Evolutionary conservation across 2,888 invertebrate species (phyloP).

Genomic region (Cataglyphis albicans): DNA sequence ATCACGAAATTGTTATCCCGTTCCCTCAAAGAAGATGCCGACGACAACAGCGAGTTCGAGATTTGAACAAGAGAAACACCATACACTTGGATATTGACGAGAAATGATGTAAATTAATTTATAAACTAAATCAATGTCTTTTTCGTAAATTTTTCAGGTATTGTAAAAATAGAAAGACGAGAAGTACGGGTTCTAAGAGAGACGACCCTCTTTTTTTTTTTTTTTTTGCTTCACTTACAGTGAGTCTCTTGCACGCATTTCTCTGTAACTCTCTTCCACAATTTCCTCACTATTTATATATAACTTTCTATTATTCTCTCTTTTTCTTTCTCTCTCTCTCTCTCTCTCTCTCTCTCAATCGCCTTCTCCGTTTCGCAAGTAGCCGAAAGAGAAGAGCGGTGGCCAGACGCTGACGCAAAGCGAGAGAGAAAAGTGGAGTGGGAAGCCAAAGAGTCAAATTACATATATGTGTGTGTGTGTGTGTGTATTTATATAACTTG

Average conservation of each 20-base stretch:
- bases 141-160: conserved; percentile 59
- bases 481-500: conserved; percentile 10
- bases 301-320: neutral
- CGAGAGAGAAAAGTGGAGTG: conserved; percentile 54
- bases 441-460: conserved; percentile 42
- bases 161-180: conserved; percentile 44
- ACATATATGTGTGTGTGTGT: conserved; percentile 6
- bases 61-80: conserved; percentile 29
- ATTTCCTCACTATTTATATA: conserved; percentile 5
- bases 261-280: conserved; percentile 21
- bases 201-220: conserved; percentile 8
- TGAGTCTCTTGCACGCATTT: conserved; percentile 41
- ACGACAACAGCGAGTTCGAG: conserved; percentile 41
- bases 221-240: conserved; percentile 12
- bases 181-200: conserved; percentile 25
- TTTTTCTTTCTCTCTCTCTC: neutral
- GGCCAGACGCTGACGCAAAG: conserved; percentile 21
- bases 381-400: conserved; percentile 18
- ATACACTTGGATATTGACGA: conserved; percentile 51
- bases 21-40: conserved; percentile 43
- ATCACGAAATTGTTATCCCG: conserved; percentile 29
- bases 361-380: conserved; percentile 8
- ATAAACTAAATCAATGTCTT: conserved; percentile 36
- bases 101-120: conserved; percentile 40
- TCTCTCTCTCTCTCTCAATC: conserved; percentile 44